A percentile compares a stretch with the other conserved stretches of the same genome.
Evolutionary conservation across 2,888 invertebrate species (phyloP).

Genomic region (Steinernema scapterisci): DNA sequence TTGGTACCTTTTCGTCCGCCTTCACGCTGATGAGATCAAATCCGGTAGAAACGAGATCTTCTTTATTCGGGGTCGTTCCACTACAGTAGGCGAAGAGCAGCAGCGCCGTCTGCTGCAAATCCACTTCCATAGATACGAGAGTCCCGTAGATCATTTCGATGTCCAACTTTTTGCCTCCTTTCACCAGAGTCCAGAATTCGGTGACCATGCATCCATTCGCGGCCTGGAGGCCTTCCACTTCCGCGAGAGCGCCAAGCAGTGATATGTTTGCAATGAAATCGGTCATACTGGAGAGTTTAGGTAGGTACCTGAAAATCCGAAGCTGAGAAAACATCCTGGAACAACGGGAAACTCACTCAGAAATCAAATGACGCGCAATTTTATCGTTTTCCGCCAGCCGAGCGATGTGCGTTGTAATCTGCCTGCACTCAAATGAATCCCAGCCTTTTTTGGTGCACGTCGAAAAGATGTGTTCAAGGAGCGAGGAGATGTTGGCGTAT

Average conservation of each 20-base stretch:
- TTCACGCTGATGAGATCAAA: constrained; percentile 18
- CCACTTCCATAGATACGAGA: background rate
- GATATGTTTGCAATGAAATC: background rate
- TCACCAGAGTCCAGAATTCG: constrained; percentile 11
- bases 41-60: background rate
- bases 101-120: background rate
- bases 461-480: background rate
- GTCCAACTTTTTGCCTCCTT: background rate
- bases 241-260: background rate
- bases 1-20: background rate
- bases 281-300: background rate
- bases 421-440: background rate
- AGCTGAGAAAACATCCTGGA: background rate
- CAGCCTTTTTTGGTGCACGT: background rate
- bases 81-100: background rate
- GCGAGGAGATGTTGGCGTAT: background rate
- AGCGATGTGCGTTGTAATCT: background rate
- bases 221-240: background rate
- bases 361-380: background rate
- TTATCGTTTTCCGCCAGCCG: background rate
- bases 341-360: background rate
- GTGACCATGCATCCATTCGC: constrained; percentile 6
- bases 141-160: background rate
- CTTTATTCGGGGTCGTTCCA: background rate
- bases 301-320: background rate